These are phyloP conservation scores for Tetanocera ferruginea DNA, from an alignment of 2,888 invertebrate genomes.

Conservation along the genomic window DNA sequence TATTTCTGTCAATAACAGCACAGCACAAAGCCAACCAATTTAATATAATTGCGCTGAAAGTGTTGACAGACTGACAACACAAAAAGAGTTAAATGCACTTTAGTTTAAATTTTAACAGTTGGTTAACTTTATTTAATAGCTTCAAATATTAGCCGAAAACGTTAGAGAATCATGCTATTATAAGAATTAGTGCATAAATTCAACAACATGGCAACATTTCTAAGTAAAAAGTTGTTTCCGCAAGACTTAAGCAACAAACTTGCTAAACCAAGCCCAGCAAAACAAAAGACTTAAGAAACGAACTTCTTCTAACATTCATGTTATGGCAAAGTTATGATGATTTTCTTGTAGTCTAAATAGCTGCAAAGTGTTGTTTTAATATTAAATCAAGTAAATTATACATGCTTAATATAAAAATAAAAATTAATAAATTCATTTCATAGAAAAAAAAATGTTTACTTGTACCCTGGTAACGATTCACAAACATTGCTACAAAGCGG, in stretches of 20 bases:
- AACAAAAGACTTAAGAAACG: too few species aligned
- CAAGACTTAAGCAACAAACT: conserved; percentile 17
- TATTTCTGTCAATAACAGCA: not conserved
- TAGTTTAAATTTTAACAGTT: conserved; percentile 67
- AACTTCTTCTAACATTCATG: too few species aligned
- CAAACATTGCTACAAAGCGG: not conserved
- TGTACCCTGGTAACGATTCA: not conserved
- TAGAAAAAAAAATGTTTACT: too few species aligned
- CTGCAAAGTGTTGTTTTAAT: too few species aligned
- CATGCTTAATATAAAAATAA: too few species aligned
- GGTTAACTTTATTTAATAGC: conserved; percentile 64
- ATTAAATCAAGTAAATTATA: too few species aligned
- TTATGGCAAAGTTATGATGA: too few species aligned
- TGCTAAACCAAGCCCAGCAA: not conserved
- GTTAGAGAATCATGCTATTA: not conserved
- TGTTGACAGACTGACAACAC: conserved; percentile 58
- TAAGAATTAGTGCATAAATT: not conserved
- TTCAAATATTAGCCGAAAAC: conserved; percentile 54
- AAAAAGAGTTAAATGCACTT: conserved; percentile 62
- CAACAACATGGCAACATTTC: not conserved
- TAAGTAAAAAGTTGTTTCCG: not conserved
- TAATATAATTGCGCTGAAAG: not conserved
- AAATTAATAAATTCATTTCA: too few species aligned
- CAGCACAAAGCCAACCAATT: not conserved
- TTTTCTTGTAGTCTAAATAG: too few species aligned